Conservation (phyloP, 2,888 invertebrate species). For the Timema cristinae region DNA sequence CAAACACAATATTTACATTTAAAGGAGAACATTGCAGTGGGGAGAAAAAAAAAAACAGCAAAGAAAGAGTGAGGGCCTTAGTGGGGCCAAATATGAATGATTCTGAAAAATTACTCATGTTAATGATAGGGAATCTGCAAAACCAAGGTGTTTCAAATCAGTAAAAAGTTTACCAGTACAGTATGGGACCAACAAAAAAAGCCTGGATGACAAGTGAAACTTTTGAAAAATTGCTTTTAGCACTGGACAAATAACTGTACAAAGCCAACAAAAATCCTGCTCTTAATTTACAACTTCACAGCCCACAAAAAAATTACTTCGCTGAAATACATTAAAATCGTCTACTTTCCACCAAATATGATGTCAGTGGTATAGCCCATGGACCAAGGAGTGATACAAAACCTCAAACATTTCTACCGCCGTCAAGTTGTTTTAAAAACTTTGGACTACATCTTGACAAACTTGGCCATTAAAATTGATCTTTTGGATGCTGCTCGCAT, state of each 20-base stretch:
- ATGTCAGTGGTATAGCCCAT: neutral
- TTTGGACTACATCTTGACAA: no score
- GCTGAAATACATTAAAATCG: neutral
- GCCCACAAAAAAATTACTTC: neutral
- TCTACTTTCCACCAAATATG: constrained; percentile 6
- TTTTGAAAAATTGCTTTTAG: constrained; percentile 1
- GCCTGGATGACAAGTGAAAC: neutral
- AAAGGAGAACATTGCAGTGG: neutral
- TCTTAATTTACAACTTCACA: neutral
- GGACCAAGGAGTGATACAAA: neutral
- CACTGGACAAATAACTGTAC: neutral
- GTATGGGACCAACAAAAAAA: neutral
- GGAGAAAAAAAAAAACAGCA: neutral
- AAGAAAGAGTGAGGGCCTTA: neutral
- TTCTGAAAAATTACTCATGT: no score
- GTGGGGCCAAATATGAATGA: no score
- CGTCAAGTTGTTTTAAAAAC: no score
- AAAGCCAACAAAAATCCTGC: neutral
- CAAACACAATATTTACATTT: neutral
- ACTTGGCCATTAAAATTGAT: no score
- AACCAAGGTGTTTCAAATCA: no score
- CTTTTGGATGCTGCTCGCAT: no score
- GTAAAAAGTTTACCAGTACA: constrained; percentile 3
- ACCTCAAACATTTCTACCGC: no score
- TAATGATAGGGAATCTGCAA: no score